Percentiles rank a stretch among this genome's conserved stretches.
Evolutionary conservation across 2,113 vertebrate genomes (phyloP).

Genomic region (Xerus inauris): DNA sequence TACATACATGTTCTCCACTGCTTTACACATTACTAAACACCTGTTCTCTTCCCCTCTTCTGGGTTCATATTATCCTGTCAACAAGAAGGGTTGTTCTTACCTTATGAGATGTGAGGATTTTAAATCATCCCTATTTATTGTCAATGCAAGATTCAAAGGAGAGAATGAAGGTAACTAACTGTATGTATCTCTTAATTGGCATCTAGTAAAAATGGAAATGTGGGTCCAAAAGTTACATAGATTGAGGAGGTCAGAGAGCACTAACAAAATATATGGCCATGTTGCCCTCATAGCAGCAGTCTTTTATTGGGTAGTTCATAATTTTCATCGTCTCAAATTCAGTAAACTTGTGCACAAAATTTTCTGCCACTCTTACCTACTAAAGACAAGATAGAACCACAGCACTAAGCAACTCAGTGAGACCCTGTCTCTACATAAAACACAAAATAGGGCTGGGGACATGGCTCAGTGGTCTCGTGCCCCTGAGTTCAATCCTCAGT

Average conservation of each 20-base stretch:
- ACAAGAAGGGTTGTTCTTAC: not conserved
- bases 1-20: not conserved
- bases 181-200: not conserved
- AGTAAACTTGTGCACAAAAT: not conserved
- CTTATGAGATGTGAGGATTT: not conserved
- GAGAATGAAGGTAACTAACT: not conserved
- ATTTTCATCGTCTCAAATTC: not conserved
- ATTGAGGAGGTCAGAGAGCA: not conserved
- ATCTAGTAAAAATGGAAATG: not conserved
- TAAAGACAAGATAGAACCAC: not conserved
- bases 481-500: too few species aligned
- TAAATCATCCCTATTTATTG: not conserved
- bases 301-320: not conserved
- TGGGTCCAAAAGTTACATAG: not conserved
- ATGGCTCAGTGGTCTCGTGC: too few species aligned
- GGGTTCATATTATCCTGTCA: not conserved
- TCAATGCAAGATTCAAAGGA: not conserved
- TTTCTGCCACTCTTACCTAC: not conserved
- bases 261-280: not conserved
- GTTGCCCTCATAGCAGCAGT: not conserved
- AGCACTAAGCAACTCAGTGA: too few species aligned
- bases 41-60: not conserved
- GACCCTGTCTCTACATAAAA: too few species aligned
- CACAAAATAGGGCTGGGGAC: too few species aligned
- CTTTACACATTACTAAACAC: not conserved